Percentiles rank a stretch among this genome's conserved stretches.
These are phyloP conservation scores for Epizoanthus illoricatus DNA, from an alignment of 92 coral and sea anemone genomes.

Conservation along the genomic window DNA sequence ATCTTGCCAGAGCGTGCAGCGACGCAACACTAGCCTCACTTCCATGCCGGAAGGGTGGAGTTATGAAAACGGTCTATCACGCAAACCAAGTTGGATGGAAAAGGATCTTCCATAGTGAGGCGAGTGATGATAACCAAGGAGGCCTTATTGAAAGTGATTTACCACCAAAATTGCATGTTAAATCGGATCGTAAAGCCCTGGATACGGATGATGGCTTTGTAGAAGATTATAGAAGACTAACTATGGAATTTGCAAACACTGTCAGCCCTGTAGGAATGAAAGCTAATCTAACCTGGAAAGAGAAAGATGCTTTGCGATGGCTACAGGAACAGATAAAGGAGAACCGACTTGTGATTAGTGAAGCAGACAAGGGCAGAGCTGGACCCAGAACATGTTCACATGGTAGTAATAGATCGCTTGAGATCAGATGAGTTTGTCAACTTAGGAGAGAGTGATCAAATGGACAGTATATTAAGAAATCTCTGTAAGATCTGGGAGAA, in stretches of 20 bases:
- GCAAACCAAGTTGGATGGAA: constrained; percentile 27
- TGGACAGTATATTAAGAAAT: neutral
- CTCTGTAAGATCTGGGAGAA: constrained; percentile 7
- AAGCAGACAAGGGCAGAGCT: constrained; percentile 28
- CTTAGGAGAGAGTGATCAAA: neutral
- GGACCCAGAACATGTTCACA: constrained; percentile 1
- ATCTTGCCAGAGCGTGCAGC: too few species aligned
- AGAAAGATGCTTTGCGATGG: constrained; percentile 5
- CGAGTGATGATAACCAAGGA: neutral
- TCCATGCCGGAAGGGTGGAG: too few species aligned
- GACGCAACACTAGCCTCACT: too few species aligned
- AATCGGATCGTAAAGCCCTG: neutral
- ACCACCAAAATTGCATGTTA: neutral
- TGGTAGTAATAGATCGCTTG: neutral
- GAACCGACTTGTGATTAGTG: neutral
- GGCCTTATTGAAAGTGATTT: neutral
- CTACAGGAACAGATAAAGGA: constrained; percentile 12
- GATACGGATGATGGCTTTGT: neutral
- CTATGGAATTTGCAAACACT: constrained; percentile 10
- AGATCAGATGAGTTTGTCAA: constrained; percentile 9
- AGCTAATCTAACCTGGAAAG: constrained; percentile 8
- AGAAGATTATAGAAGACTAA: constrained; percentile 30
- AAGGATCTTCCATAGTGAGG: neutral
- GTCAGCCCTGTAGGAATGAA: constrained; percentile 8
- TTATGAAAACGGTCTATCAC: too few species aligned